Evolutionary conservation across 2,888 invertebrate species (phyloP).

Genomic region (Stenodera caucasica): DNA sequence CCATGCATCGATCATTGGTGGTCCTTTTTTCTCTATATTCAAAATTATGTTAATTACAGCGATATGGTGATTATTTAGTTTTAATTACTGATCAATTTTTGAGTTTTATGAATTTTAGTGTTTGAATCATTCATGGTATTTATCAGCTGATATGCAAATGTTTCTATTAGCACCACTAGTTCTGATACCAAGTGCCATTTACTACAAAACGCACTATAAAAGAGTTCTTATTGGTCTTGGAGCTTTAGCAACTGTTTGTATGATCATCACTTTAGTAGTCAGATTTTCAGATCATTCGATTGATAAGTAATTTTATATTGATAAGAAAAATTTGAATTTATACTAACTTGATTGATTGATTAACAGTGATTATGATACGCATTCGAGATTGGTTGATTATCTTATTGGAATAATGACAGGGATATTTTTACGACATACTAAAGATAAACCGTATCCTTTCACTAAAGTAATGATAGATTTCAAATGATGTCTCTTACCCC

Average conservation of each 20-base stretch:
- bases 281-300: slow-evolving; percentile 19
- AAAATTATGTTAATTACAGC: slow-evolving; percentile 48
- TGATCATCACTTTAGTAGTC: slow-evolving; percentile 13
- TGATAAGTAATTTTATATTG: slow-evolving; percentile 13
- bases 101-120: slow-evolving; percentile 44
- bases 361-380: slow-evolving; percentile 23
- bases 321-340: too few relatives aligned
- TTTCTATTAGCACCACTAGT: slow-evolving; percentile 47
- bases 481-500: too few relatives aligned
- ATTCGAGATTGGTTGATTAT: slow-evolving; percentile 20
- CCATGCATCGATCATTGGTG: slow-evolving; percentile 51
- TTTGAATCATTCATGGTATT: slow-evolving; percentile 49
- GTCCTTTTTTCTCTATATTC: slow-evolving; percentile 52
- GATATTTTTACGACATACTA: slow-evolving; percentile 14
- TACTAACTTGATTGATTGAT: neutral
- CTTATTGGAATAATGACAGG: slow-evolving; percentile 19
- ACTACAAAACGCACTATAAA: too few relatives aligned
- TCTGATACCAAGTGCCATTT: slow-evolving; percentile 42
- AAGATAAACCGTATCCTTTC: slow-evolving; percentile 17
- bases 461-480: slow-evolving; percentile 12
- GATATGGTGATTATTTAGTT: slow-evolving; percentile 32
- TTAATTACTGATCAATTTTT: neutral
- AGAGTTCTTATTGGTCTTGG: slow-evolving; percentile 24
- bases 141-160: slow-evolving; percentile 52
- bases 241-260: slow-evolving; percentile 10